phyloP scores from a whole-genome alignment of 2,888 invertebrate genomes.

The Amiota communis region DNA sequence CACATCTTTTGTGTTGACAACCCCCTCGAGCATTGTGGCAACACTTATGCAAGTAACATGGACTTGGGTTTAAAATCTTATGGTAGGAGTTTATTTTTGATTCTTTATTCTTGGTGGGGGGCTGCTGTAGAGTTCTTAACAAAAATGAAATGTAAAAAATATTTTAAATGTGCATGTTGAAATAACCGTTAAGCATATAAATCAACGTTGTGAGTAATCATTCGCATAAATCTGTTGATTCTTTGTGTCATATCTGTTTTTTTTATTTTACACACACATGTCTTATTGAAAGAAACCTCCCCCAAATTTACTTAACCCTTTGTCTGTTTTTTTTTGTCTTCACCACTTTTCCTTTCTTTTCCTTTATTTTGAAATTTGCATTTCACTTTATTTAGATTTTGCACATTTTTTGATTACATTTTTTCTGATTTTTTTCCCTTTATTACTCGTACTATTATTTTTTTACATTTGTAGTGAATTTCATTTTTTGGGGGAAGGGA shows the following conservation, averaged over 20 bases:
- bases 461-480: too few relatives aligned
- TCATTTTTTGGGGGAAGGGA: too few relatives aligned
- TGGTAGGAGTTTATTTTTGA: too few relatives aligned
- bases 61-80: background rate
- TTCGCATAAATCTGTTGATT: conserved; percentile 20
- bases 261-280: background rate
- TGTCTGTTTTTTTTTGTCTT: background rate
- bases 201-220: conserved; percentile 18
- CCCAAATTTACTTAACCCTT: background rate
- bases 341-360: conserved; percentile 11
- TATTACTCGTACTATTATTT: too few relatives aligned
- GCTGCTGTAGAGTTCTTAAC: background rate
- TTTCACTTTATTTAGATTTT: conserved; percentile 5
- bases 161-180: conserved; percentile 16
- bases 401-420: background rate
- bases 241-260: conserved; percentile 8
- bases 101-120: conserved; percentile 19
- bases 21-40: conserved; percentile 8
- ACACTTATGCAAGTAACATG: background rate
- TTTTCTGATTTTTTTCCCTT: background rate
- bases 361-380: conserved; percentile 3
- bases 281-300: background rate
- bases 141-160: conserved; percentile 6
- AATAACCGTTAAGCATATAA: conserved; percentile 21
- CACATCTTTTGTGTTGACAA: conserved; percentile 27